These are phyloP conservation scores for Macaria notata DNA, from an alignment of 2,888 invertebrate species.

Conservation along the genomic window DNA sequence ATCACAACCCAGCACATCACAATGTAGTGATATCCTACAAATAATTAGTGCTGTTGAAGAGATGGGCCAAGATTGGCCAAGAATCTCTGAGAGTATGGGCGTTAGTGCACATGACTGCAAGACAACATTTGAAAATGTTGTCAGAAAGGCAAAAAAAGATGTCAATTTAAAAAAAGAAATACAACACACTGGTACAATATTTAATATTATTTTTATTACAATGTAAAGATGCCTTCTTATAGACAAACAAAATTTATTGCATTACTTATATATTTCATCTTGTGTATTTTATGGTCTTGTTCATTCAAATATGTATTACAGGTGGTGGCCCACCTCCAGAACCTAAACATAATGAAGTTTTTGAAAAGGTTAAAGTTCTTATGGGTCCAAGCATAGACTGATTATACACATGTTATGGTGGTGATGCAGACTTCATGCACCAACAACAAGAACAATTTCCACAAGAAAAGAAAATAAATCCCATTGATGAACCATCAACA, in stretches of 20 bases:
- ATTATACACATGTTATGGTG: too few species aligned
- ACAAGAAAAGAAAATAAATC: too few species aligned
- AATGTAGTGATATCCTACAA: not conserved
- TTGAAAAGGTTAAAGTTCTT: not conserved
- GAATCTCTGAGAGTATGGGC: not conserved
- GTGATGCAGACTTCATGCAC: too few species aligned
- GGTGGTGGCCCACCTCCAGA: not conserved
- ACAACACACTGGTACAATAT: not conserved
- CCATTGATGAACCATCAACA: too few species aligned
- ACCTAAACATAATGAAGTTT: not conserved
- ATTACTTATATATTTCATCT: not conserved
- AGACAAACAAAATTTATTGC: not conserved
- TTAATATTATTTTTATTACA: not conserved
- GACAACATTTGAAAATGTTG: too few species aligned
- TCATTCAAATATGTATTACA: not conserved
- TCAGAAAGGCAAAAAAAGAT: not conserved
- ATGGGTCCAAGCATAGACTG: too few species aligned
- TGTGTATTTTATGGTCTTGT: not conserved
- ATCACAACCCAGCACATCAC: not conserved
- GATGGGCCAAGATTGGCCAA: not conserved
- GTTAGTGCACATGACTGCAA: too few species aligned
- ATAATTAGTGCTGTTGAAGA: not conserved
- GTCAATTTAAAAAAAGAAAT: not conserved
- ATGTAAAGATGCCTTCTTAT: too few species aligned
- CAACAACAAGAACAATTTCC: too few species aligned